Base-by-base conservation (phyloP, 1,140 invertebrate genomes). In the Branchinecta lynchi region DNA sequence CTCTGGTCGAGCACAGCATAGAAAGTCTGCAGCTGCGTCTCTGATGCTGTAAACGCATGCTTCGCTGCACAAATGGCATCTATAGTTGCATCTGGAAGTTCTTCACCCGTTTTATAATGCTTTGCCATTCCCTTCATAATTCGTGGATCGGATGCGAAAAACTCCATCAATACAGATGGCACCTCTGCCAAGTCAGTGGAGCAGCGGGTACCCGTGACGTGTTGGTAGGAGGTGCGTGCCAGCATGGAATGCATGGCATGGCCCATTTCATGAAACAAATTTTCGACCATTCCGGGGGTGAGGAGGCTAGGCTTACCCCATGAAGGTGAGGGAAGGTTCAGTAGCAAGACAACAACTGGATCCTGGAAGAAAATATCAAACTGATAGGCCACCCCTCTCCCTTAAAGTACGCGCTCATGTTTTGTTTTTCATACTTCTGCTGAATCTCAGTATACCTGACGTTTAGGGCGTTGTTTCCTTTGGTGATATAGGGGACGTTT, bases 231-330 rank as follows among this genome's bases (percentile, higher is more conserved):
- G 0, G 96, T 96, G 73, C 80, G 83, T 8, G 89, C 96, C 68
- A 99, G 78, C 93, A 99, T 98, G 7, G 96, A 98, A 80, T 99
- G 97, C 83, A 99, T 88, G 7, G 96, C 97, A 81, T 99, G 97
- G 0, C 96, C 96, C 88, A 98, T 91, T 83, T 99, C 96, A 77
- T 99, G 97, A 79, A 99, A 99, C 44, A 99, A 80, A 81, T 98
- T 98, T 77, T 99, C 95, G 10, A 98, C 87, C 71, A 89, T 87
- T 15, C 85, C 83, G 0, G 90, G 89, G 45, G 84, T 86, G 21
- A 99, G 80, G 46, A 97, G 80, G 45, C 89, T 87, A 3, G 93
- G 93, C 12, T 45, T 84, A 0, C 83, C 84, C 82, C 87, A 87
- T 71, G 83, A 82, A 0, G 90, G 87, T 3, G 84, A 80, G 15